Percentiles rank a stretch among this genome's conserved stretches.
phyloP scores from a whole-genome alignment of 1,140 invertebrate genomes.

The Brachionus sp. region DNA sequence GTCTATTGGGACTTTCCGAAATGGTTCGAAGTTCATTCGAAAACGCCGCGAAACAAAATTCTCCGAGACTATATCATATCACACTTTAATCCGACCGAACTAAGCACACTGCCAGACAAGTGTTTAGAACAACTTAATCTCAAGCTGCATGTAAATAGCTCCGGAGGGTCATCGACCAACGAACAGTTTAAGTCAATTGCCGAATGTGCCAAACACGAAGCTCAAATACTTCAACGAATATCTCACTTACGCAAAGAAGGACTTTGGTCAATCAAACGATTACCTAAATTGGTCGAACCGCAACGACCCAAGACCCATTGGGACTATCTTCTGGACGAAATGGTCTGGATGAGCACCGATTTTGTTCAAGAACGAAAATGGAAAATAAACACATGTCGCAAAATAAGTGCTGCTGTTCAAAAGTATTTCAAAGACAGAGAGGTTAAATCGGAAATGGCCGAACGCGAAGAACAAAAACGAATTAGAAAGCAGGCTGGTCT shows the following conservation, averaged over 20 bases:
- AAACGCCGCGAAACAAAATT: slow-evolving; percentile 6
- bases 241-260: slow-evolving; percentile 74
- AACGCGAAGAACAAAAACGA: slow-evolving; percentile 83
- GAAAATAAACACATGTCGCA: slow-evolving; percentile 91
- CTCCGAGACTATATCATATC: background rate
- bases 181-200: slow-evolving; percentile 14
- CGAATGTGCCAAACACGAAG: slow-evolving; percentile 65
- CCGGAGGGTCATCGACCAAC: too few relatives aligned
- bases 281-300: slow-evolving; percentile 88
- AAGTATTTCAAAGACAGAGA: slow-evolving; percentile 94
- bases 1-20: background rate
- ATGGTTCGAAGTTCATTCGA: slow-evolving; percentile 12
- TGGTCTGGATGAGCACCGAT: slow-evolving; percentile 94
- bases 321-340: slow-evolving; percentile 97
- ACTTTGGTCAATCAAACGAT: slow-evolving; percentile 81
- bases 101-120: background rate
- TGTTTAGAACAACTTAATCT: background rate
- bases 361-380: slow-evolving; percentile 95
- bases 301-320: slow-evolving; percentile 87
- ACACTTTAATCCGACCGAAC: background rate
- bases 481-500: slow-evolving; percentile 79
- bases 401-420: slow-evolving; percentile 74
- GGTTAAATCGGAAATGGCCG: slow-evolving; percentile 77
- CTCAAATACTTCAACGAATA: slow-evolving; percentile 85
- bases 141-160: background rate